Base-by-base conservation (phyloP, 2,797 vertebrate species). In the Momotus momota region DNA sequence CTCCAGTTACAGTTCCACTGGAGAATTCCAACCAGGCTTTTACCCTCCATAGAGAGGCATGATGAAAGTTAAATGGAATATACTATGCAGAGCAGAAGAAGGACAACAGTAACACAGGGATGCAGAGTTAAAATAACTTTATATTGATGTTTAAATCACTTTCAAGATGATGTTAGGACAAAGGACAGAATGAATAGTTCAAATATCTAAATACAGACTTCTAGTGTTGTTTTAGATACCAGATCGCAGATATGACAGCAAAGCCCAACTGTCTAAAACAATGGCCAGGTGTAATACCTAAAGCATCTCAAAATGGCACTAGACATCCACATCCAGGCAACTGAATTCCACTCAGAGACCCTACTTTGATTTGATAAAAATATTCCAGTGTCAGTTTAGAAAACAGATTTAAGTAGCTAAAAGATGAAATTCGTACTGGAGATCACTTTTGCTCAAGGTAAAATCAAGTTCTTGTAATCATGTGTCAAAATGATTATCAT, bases 401-500 rank as follows among this genome's bases (percentile, higher is more conserved):
- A 87, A 94, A 82, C 7, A 72, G 52, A 71, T 93, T 33, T 57
- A 75, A 46, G 33, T 51, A 69, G 31, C 52, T 81, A 23, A 92
- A 86, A 79, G 48, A 80, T 61, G 45, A 62, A 18, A 31, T 69
- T 82, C 35, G 45, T 61, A 55, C 51, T 64, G 57, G 25, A 88
- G 23, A 73, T 55, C 25, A 69, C 17, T 78, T 88, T 81, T 70
- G 26, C 18, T 87, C 43, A 77, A 79, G 65, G 38, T 88, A 67
- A 73, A 90, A 83, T 15, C 27, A 93, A 80, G 25, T 60, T 67
- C 20, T 88, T 73, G 58, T 78, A 91, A 90, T 80, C 64, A 31
- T 64, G 38, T 86, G 84, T 91, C 70, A 95, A 69, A 96, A 92
- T 73, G 11, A 94, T 94, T 95, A 81, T 74, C 26, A 1, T 72